A percentile compares a stretch with the other conserved stretches of the same genome.
phyloP scores from a whole-genome alignment of 2,888 invertebrate species.

The Euzophera pinguis region DNA sequence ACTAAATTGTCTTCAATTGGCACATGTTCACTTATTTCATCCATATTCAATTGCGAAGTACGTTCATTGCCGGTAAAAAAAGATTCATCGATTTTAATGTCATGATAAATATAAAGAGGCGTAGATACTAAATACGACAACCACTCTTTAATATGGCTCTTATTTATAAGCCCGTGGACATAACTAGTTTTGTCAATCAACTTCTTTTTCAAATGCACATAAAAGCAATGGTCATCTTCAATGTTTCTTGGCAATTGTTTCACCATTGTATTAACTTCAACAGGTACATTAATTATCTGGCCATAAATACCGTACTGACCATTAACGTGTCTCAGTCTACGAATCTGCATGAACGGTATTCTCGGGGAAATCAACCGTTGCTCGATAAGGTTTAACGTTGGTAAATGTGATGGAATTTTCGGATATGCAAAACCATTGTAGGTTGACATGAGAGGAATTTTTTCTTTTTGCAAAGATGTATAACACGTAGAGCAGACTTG shows the following conservation, averaged over 20 bases:
- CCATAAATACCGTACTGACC: conserved; percentile 33
- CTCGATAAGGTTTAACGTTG: conserved; percentile 36
- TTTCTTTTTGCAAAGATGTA: conserved; percentile 32
- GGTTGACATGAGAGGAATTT: conserved; percentile 32
- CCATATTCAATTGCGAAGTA: no score
- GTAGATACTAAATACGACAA: background rate
- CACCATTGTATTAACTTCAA: conserved; percentile 34
- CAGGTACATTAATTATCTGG: conserved; percentile 51
- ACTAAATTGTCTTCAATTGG: no score
- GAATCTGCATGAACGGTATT: conserved; percentile 44
- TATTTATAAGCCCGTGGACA: conserved; percentile 28
- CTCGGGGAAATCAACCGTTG: conserved; percentile 42
- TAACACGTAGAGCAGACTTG: conserved; percentile 31
- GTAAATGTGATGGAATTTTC: conserved; percentile 30
- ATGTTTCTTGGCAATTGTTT: conserved; percentile 37
- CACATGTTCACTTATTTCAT: no score
- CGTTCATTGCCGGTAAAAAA: no score
- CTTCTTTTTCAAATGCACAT: conserved; percentile 40
- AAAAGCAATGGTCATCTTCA: conserved; percentile 39
- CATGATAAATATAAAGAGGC: background rate
- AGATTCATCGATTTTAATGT: background rate
- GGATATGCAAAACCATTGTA: conserved; percentile 45
- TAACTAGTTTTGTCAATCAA: conserved; percentile 37
- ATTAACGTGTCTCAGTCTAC: conserved; percentile 16
- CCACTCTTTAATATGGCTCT: conserved; percentile 13